These are phyloP conservation scores for Caenorhabditis drosophilae DNA, from an alignment of 2,888 invertebrate species.

Conservation along the genomic window DNA sequence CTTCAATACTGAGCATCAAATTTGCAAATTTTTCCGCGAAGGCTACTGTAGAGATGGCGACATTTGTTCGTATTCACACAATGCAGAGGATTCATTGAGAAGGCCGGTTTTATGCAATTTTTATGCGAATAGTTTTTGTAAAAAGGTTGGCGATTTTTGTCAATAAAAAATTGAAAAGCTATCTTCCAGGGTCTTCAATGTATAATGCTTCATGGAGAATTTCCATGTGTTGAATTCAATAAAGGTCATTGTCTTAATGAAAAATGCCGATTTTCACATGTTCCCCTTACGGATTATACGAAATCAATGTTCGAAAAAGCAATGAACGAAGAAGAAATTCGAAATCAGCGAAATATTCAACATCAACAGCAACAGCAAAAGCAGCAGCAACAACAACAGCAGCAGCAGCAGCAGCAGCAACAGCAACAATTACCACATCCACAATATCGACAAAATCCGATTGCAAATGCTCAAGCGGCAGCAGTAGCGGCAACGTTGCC, in stretches of 20 bases:
- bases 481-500: conserved; percentile 21
- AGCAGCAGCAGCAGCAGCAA: conserved; percentile 19
- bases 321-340: conserved; percentile 32
- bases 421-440: conserved; percentile 12
- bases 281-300: conserved; percentile 65
- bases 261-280: conserved; percentile 65
- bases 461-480: conserved; percentile 20
- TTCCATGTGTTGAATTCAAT: conserved; percentile 66
- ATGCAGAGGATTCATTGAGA: conserved; percentile 61
- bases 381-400: conserved; percentile 23
- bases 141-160: conserved; percentile 47
- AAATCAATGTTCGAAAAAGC: conserved; percentile 60
- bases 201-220: conserved; percentile 66
- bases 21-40: conserved; percentile 69
- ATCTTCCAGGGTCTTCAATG: conserved; percentile 49
- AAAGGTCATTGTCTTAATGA: conserved; percentile 62
- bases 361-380: conserved; percentile 20
- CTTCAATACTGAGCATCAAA: conserved; percentile 49
- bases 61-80: conserved; percentile 65
- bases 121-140: conserved; percentile 67
- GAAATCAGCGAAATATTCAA: conserved; percentile 4
- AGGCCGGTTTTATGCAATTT: conserved; percentile 66
- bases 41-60: conserved; percentile 69
- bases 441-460: conserved; percentile 23
- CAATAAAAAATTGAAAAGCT: not conserved